Evolutionary conservation across 2,888 invertebrate species (phyloP).

Genomic region (Vesta saturnalis): DNA sequence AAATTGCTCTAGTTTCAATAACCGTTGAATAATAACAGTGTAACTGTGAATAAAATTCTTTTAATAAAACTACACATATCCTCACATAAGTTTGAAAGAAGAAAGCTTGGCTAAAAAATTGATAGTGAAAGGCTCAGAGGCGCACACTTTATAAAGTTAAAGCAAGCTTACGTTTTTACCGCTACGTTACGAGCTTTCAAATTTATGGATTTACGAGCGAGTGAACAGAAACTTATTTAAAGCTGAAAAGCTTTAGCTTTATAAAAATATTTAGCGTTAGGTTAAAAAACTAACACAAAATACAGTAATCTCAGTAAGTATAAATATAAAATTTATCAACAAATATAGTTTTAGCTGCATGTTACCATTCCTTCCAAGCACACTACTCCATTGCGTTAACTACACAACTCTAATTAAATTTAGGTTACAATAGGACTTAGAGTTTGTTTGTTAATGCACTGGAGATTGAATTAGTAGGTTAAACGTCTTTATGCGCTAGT

Average conservation of each 20-base stretch:
- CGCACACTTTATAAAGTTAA: neutral
- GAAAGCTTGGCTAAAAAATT: no score
- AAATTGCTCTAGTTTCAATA: no score
- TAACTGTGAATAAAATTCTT: no score
- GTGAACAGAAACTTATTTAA: constrained; percentile 1
- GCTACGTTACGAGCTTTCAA: neutral
- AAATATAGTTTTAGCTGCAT: constrained; percentile 29
- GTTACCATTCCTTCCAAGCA: constrained; percentile 20
- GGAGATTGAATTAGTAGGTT: no score
- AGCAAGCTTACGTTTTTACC: neutral
- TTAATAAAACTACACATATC: no score
- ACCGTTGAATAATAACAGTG: no score
- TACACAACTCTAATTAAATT: constrained; percentile 30
- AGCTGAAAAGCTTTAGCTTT: constrained; percentile 4
- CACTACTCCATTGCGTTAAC: constrained; percentile 27
- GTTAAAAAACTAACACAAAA: constrained; percentile 22
- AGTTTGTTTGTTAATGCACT: constrained; percentile 6
- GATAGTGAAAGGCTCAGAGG: no score
- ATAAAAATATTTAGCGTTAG: constrained; percentile 20
- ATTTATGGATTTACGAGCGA: neutral
- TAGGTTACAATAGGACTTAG: constrained; percentile 14
- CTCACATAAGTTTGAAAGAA: no score
- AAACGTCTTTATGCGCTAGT: neutral
- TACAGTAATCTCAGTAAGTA: constrained; percentile 27
- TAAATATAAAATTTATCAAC: constrained; percentile 31